Percentiles rank a stretch among this genome's conserved stretches.
These are phyloP conservation scores for Marisa cornuarietis DNA, from an alignment of 1,140 invertebrate species.

Conservation along the genomic window DNA sequence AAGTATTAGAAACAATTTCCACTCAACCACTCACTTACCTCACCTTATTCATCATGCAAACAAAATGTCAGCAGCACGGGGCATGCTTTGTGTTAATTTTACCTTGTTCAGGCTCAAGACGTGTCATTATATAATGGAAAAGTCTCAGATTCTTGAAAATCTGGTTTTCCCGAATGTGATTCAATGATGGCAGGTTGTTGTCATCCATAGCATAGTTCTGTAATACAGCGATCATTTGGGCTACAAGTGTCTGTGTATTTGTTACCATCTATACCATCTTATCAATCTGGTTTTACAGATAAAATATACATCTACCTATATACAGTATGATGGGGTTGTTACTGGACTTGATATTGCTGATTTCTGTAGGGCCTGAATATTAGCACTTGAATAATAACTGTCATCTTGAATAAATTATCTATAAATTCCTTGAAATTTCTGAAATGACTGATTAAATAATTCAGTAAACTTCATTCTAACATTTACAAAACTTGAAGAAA, in stretches of 20 bases:
- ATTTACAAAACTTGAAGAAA: too few species aligned
- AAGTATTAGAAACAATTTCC: neutral
- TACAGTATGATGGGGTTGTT: too few species aligned
- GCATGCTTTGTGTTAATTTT: neutral
- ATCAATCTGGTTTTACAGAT: neutral
- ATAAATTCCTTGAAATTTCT: too few species aligned
- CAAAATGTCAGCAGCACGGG: neutral
- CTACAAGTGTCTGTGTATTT: neutral
- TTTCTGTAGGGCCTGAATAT: too few species aligned
- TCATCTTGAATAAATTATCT: too few species aligned
- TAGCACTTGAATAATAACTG: too few species aligned
- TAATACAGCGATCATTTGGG: neutral
- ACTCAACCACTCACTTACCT: too few species aligned
- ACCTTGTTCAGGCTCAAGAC: constrained; percentile 48
- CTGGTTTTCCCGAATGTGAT: constrained; percentile 47
- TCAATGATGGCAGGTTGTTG: constrained; percentile 37
- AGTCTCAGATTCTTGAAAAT: constrained; percentile 53
- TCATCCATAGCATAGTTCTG: constrained; percentile 47
- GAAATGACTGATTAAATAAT: too few species aligned
- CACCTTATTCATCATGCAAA: neutral
- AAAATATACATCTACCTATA: too few species aligned
- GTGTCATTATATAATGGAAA: constrained; percentile 54
- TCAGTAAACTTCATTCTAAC: too few species aligned
- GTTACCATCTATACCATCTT: neutral
- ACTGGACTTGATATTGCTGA: too few species aligned